Evolutionary conservation across 2,888 invertebrate species (phyloP).

Genomic region (Sminthurides aquaticus): DNA sequence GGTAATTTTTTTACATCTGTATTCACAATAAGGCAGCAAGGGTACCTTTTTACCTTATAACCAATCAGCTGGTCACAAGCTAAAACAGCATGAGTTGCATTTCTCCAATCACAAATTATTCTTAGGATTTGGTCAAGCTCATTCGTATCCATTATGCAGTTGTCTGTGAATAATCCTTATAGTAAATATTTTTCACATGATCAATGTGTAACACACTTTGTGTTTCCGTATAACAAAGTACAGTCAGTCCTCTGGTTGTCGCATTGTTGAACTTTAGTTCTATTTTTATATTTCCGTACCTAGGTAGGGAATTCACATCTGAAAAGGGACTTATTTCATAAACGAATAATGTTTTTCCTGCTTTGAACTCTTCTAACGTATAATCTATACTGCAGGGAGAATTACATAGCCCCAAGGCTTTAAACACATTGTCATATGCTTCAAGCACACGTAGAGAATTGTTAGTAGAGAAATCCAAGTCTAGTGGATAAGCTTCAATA

Average conservation of each 20-base stretch:
- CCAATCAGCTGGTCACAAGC: constrained; percentile 19
- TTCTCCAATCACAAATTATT: neutral
- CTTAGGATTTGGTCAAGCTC: constrained; percentile 2
- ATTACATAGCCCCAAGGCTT: constrained; percentile 5
- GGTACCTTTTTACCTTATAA: constrained; percentile 15
- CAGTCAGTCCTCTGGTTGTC: constrained; percentile 19
- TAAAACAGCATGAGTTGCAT: constrained; percentile 11
- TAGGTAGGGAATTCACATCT: too few relatives aligned
- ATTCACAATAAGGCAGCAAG: constrained; percentile 23
- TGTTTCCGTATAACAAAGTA: constrained; percentile 28
- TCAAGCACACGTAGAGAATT: neutral
- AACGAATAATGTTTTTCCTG: constrained; percentile 8
- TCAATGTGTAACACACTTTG: too few relatives aligned
- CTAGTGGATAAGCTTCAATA: neutral
- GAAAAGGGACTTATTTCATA: constrained; percentile 2
- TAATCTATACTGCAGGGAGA: constrained; percentile 7
- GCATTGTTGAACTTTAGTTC: constrained; percentile 24
- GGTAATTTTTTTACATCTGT: neutral
- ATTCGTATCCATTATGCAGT: constrained; percentile 24
- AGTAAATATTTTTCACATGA: constrained; percentile 8
- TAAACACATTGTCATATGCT: constrained; percentile 4
- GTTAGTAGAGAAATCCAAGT: neutral
- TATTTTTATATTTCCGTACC: too few relatives aligned
- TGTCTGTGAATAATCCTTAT: too few relatives aligned
- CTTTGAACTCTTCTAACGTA: neutral